Evolutionary conservation across 30 jellyfish, hydroid and myxozoan genomes (phyloP), one percentile per base, ranked within the genome.

Genomic region (Thelohanellus kitauei): DNA sequence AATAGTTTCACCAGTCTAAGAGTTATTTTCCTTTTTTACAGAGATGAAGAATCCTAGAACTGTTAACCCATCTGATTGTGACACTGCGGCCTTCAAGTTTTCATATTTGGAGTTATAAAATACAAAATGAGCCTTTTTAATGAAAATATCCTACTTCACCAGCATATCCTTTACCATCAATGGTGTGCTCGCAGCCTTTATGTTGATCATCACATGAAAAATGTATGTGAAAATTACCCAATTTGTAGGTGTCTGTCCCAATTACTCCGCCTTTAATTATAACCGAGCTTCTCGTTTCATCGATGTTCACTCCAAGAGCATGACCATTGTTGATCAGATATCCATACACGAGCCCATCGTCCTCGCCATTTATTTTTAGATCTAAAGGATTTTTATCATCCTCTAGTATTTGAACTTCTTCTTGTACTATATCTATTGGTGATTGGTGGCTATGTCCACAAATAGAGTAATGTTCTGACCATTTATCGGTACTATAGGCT

Each of bases 101-200:
- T 47, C 29, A 31, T 47, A 61, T 41, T 60, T 47, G 44, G 43
- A 56, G 33, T 71, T 71, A 21, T 54, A 37, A 27, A 71, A 71
- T 2, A 71, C 64, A 37, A 71, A 51, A 34, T 71, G 91, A 17
- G 62, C 46, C 91, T 71, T 21, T 4, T 53, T 53, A 45, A 53
- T 45, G 56, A 24, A 45, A 52, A 3, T 23, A 24, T 23, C 33
- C 21, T 54, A 71, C 91, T 63, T 71, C 91, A n/a, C 91, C 91
- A 4, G 83, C 82, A 44, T 48, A 71, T 17, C 61, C 33, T 48
- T 61, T 32, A 3, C 91, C 91, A 23, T 71, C 87, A 21, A 71
- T 27, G 11, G 91, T 23, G 35, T 71, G 91, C 46, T 71, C 91
- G 5, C 87, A 75, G 11, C 93, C 93, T 60, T 38, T 56, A 24